Conservation (phyloP, 2,113 vertebrate genomes). For the Corythornis madagascariensis region DNA sequence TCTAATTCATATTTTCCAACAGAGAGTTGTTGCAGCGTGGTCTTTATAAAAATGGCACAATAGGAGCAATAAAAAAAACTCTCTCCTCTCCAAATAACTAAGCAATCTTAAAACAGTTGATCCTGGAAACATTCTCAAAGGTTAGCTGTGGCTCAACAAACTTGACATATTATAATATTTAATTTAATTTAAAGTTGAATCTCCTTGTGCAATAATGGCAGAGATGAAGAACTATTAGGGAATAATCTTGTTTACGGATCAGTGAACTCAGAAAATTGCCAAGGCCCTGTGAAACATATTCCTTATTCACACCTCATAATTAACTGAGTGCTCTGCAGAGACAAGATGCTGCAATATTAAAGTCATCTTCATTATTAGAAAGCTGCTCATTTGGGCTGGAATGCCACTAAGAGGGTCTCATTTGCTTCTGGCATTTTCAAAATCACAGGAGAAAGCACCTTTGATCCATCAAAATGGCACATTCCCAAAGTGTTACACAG, state of each 20-base stretch:
- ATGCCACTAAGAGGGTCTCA: not conserved
- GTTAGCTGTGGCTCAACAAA: constrained; percentile 24
- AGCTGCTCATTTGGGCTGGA: constrained; percentile 17
- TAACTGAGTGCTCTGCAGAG: constrained; percentile 52
- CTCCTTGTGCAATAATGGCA: constrained; percentile 51
- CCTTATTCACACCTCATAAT: constrained; percentile 67
- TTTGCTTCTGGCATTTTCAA: not conserved
- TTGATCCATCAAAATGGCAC: not conserved
- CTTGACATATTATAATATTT: constrained; percentile 39
- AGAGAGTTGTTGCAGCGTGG: not conserved
- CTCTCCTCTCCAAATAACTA: not conserved
- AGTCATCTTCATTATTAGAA: constrained; percentile 27
- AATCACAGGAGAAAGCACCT: not conserved
- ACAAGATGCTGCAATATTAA: constrained; percentile 37
- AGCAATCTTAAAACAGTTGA: constrained; percentile 27
- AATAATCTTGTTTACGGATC: constrained; percentile 71
- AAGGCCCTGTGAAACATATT: constrained; percentile 60
- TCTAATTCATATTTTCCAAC: not conserved
- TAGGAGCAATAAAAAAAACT: not conserved
- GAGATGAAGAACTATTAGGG: constrained; percentile 56
- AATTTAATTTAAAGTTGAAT: constrained; percentile 63
- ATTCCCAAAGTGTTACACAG: not conserved
- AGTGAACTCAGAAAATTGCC: constrained; percentile 60
- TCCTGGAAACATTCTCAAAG: constrained; percentile 26
- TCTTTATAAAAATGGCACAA: not conserved